A percentile compares a stretch with the other conserved stretches of the same genome.
phyloP scores from a whole-genome alignment of 1,140 invertebrate species.

The Hormaphis cornu region DNA sequence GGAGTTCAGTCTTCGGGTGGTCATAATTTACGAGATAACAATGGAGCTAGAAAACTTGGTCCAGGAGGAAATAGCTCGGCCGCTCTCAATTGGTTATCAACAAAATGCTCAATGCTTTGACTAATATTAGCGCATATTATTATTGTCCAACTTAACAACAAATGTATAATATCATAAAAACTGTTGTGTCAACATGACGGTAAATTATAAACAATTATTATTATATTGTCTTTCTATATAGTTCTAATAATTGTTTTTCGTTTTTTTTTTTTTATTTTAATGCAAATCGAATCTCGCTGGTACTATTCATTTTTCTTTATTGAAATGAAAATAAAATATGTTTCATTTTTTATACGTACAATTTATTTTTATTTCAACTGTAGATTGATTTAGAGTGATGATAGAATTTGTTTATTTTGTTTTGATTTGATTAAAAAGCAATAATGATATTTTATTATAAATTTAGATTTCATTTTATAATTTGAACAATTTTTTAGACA shows the following conservation, averaged over 20 bases:
- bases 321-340: background rate
- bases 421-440: background rate
- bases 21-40: constrained; percentile 56
- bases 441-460: background rate
- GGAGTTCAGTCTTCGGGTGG: constrained; percentile 59
- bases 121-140: background rate
- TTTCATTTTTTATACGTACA: constrained; percentile 16
- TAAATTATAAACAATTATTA: constrained; percentile 1
- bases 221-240: constrained; percentile 12
- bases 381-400: background rate
- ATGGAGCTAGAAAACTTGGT: constrained; percentile 47
- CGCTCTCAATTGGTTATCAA: constrained; percentile 18
- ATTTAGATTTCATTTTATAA: background rate
- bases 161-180: background rate
- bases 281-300: constrained; percentile 3
- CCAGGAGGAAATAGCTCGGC: background rate
- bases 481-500: background rate
- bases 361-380: background rate
- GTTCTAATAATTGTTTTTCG: constrained; percentile 7
- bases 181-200: background rate
- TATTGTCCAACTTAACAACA: background rate
- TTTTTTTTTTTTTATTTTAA: too few relatives aligned
- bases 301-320: constrained; percentile 7
- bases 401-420: background rate
- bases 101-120: constrained; percentile 35